Base-by-base conservation (phyloP, 2,888 invertebrate species). In the Rhimphoctona megacephalus region DNA sequence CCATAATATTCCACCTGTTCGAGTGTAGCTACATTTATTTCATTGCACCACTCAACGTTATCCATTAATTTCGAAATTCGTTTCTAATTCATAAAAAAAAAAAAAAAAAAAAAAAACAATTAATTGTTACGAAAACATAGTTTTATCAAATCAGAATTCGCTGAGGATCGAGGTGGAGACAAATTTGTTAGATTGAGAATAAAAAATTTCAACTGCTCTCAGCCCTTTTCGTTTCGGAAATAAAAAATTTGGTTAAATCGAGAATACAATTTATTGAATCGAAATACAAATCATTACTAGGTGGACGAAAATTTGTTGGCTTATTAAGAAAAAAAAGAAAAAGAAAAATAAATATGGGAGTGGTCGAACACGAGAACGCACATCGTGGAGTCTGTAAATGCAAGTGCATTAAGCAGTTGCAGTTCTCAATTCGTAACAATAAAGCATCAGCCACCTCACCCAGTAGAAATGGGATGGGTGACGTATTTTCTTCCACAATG, bases 361-460 rank as follows among this genome's bases (percentile, higher is more conserved):
- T 30, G 25, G 1, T 19, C 19, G 25, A 25, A 25, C 49, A 8
- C 39, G 33, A 22, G 67, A 39, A 67, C 43, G 74, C 57, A n/a
- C 39, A 22, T n/a, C 30, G 33, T 19, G 7, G 6, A 57, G 61
- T 61, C 57, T 61, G 74, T 22, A 49, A 57, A 61, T 30, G 74
- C 25, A 43, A 61, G 57, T 43, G 74, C 74, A 57, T 57, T 74
- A 43, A 57, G 74, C 74, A 61, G 25, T 43, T 57, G 74, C 70
- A 49, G 25, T 33, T 43, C 57, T 61, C 25, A 19, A 17, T 43
- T 39, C 9, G 74, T 43, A 74, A 61, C 52, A 61, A 74, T 25
- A 25, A 8, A 74, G 25, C 46, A 49, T 30, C 30, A 25, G 46
- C 70, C 25, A 30, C 70, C 22, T 33, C 25, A 46, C 70, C 46